Evolutionary conservation across 2,888 invertebrate species (phyloP), one percentile per base, ranked within the genome.

Genomic region (Drosophila mercatorum): DNA sequence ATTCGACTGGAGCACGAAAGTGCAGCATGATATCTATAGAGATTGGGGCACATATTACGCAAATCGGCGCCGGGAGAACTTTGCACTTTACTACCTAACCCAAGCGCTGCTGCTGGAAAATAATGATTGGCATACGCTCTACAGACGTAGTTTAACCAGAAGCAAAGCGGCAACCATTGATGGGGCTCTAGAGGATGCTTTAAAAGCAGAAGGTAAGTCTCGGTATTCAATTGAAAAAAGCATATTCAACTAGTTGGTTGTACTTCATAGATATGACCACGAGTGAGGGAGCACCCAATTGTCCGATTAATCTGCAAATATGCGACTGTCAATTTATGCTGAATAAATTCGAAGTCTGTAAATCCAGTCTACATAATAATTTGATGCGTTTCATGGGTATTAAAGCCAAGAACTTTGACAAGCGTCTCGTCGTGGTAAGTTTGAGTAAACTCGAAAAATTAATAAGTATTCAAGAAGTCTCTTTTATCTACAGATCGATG

Each of bases 21-120:
- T 90, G 6, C 82, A 90, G 34, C 92, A 91, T 69, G 66, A 88
- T 12, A 89, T 92, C 28, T 92, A 89, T 26, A 80, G 91, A 2
- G 92, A 92, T 57, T 92, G 92, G 92, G 92, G 91, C 4, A 72
- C 83, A 1, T 91, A 91, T 61, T 92, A 91, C 40, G 86, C 86
- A 0, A 85, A 70, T 7, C 89, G 88, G n/a, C 90, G 91, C 3
- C 83, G 91, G n/a, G 77, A 90, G 51, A 90, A 86, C 49, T 87
- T 84, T 34, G 91, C 92, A 0, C 72, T 83, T 5, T 72, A 90
- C 26, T 92, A 92, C 49, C 90, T 87, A 31, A 80, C 83, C 36
- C 85, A 86, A 65, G 91, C 92, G 0, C 61, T 92, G 14, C 78
- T 83, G 5, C 36, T 92, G n/a, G 74, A 85, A 38, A 75, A 72